Percentiles rank a stretch among this genome's conserved stretches.
Evolutionary conservation across 2,888 invertebrate species (phyloP).

Genomic region (Theodoxus fluviatilis): DNA sequence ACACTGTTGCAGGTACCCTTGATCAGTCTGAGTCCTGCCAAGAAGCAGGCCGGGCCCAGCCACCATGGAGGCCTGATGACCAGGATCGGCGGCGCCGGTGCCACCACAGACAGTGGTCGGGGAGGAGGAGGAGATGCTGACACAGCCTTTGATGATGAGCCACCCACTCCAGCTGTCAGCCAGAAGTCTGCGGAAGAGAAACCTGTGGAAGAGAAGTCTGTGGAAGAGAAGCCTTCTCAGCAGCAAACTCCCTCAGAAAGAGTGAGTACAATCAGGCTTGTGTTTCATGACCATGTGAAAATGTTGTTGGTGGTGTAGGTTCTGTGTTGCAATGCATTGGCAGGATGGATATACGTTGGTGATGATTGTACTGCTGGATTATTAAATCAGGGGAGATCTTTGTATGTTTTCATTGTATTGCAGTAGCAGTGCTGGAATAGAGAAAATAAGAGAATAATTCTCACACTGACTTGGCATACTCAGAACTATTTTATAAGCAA

Average conservation of each 20-base stretch:
- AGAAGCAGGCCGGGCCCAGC: constrained; percentile 63
- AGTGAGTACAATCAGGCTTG: neutral
- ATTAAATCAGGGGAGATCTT: too few relatives aligned
- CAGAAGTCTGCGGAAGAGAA: neutral
- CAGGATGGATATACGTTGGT: too few relatives aligned
- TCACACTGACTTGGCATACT: too few relatives aligned
- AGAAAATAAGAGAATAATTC: too few relatives aligned
- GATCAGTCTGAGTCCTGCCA: constrained; percentile 84
- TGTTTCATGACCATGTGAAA: neutral
- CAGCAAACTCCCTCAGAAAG: neutral
- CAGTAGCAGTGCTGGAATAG: too few relatives aligned
- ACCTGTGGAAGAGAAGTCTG: neutral
- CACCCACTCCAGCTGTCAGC: neutral
- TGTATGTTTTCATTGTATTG: too few relatives aligned
- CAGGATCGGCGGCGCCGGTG: constrained; percentile 21
- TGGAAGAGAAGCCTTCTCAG: constrained; percentile 4
- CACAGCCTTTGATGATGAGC: neutral
- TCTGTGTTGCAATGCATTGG: too few relatives aligned
- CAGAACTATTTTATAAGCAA: too few relatives aligned
- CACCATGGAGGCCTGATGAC: neutral
- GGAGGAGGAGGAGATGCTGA: too few relatives aligned
- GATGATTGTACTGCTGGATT: too few relatives aligned
- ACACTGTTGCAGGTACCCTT: constrained; percentile 71
- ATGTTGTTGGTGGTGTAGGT: neutral
- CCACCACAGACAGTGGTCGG: constrained; percentile 31